Conservation (phyloP, 2,113 vertebrate genomes). For the Colaptes auratus region DNA sequence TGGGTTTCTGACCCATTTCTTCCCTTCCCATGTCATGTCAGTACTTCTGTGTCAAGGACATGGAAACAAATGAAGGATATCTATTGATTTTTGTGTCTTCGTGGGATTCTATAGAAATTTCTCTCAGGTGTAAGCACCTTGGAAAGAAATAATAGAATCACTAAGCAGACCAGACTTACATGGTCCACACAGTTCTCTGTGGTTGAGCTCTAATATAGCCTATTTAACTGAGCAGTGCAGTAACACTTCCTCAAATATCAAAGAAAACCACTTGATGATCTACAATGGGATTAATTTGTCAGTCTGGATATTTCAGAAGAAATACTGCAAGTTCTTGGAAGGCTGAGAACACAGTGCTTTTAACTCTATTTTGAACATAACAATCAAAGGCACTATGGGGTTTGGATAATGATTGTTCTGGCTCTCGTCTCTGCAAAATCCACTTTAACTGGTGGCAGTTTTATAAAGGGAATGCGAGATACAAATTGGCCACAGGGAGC, state of each 20-base stretch:
- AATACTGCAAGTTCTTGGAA: not conserved
- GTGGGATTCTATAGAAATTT: not conserved
- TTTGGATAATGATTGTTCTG: not conserved
- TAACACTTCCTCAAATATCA: not conserved
- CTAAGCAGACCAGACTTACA: not conserved
- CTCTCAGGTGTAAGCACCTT: not conserved
- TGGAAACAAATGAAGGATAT: not conserved
- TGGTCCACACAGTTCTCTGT: not conserved
- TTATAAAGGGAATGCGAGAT: not conserved
- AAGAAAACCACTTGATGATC: not conserved
- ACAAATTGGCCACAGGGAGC: not conserved
- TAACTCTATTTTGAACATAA: conserved; percentile 34
- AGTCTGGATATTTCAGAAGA: not conserved
- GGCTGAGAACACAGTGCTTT: not conserved
- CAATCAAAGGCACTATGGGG: not conserved
- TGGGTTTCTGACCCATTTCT: not conserved
- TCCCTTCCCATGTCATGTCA: not conserved
- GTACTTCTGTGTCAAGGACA: not conserved
- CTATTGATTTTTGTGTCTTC: not conserved
- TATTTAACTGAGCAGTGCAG: not conserved
- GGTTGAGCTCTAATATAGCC: not conserved
- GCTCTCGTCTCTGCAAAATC: not conserved
- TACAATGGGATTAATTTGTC: conserved; percentile 18
- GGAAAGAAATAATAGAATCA: not conserved
- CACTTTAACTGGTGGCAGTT: conserved; percentile 4